Conservation (phyloP, 1,140 invertebrate genomes). For the Drosophila bocki region DNA sequence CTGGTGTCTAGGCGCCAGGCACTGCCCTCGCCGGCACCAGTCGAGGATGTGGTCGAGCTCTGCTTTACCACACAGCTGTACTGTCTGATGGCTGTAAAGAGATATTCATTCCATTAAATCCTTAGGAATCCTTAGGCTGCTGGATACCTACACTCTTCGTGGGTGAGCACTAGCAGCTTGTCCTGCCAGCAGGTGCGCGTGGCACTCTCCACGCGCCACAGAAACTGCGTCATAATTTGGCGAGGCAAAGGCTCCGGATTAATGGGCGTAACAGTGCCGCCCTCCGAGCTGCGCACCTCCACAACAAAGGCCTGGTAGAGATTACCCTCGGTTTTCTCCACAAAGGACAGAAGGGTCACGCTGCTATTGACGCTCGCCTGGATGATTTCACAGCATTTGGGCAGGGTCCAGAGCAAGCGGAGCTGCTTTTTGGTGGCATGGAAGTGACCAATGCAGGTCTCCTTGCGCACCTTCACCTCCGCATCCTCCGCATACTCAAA, state of each 20-base stretch:
- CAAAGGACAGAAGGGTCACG: conserved; percentile 88
- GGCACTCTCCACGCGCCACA: conserved; percentile 89
- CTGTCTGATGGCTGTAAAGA: conserved; percentile 66
- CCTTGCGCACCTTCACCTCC: conserved; percentile 65
- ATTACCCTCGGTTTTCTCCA: conserved; percentile 86
- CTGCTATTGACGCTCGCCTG: conserved; percentile 92
- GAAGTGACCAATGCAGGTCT: conserved; percentile 73
- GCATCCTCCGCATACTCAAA: conserved; percentile 85
- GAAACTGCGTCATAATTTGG: conserved; percentile 92
- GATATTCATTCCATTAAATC: not conserved
- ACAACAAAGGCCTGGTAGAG: conserved; percentile 87
- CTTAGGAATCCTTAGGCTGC: too few relatives aligned
- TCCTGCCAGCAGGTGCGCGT: conserved; percentile 87
- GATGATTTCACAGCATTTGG: conserved; percentile 88
- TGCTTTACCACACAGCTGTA: conserved; percentile 74
- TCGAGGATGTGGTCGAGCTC: conserved; percentile 48
- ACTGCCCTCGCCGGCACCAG: conserved; percentile 85
- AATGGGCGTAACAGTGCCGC: conserved; percentile 85
- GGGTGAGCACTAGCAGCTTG: conserved; percentile 91
- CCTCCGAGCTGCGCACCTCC: conserved; percentile 86
- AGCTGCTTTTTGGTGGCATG: conserved; percentile 87
- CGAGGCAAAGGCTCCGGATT: conserved; percentile 85
- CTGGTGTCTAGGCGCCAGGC: conserved; percentile 86
- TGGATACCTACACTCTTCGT: conserved; percentile 92
- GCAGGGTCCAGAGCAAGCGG: conserved; percentile 88